Percentiles rank a stretch among this genome's conserved stretches.
These are phyloP conservation scores for Osedax fenrisi DNA, from an alignment of 2,888 invertebrate species.

Conservation along the genomic window DNA sequence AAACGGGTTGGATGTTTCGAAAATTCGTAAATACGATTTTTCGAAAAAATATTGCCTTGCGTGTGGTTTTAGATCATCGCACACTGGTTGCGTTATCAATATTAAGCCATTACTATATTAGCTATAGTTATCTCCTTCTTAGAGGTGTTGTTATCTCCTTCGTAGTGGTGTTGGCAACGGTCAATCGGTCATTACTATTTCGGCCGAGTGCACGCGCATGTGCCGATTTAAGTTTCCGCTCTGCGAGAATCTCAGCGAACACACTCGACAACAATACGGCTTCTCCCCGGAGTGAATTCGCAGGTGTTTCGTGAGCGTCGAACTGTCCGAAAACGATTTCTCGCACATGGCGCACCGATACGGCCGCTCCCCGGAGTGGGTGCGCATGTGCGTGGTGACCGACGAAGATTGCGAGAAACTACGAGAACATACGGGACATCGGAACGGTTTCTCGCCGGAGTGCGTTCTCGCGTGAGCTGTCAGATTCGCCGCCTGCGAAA, in stretches of 20 bases:
- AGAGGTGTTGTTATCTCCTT: too few relatives aligned
- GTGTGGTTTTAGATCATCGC: too few relatives aligned
- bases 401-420: conserved; percentile 84
- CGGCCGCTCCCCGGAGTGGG: conserved; percentile 98
- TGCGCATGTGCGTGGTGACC: conserved; percentile 96
- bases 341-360: conserved; percentile 74
- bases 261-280: conserved; percentile 92
- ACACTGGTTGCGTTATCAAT: too few relatives aligned
- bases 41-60: too few relatives aligned
- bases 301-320: conserved; percentile 89
- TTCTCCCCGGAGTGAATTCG: conserved; percentile 70
- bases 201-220: conserved; percentile 73
- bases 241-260: conserved; percentile 86
- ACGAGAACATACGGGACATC: conserved; percentile 88
- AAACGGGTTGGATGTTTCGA: too few relatives aligned
- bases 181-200: too few relatives aligned
- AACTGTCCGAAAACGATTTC: conserved; percentile 96
- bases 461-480: conserved; percentile 92
- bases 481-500: conserved; percentile 89
- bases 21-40: too few relatives aligned
- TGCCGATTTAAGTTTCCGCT: conserved; percentile 96
- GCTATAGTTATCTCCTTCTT: too few relatives aligned
- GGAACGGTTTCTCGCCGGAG: conserved; percentile 93
- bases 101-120: too few relatives aligned
- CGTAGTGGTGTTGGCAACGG: too few relatives aligned